Evolutionary conservation across 2,113 vertebrate genomes (phyloP).

Genomic region (Oryzias javanicus): DNA sequence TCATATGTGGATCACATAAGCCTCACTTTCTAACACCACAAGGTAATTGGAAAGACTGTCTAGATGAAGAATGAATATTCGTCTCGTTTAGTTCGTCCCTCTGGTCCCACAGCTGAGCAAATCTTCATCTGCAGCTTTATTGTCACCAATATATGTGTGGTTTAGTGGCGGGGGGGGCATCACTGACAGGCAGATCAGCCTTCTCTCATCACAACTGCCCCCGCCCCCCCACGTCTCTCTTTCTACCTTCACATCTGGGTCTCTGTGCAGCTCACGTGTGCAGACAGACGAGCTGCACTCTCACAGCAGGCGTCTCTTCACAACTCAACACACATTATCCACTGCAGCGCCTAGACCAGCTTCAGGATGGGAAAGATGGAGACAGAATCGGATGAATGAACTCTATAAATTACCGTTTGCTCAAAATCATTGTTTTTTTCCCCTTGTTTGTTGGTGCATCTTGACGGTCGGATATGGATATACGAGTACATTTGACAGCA

Average conservation of each 20-base stretch:
- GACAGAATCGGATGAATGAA: slow-evolving; percentile 34
- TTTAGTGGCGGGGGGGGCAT: slow-evolving; percentile 7
- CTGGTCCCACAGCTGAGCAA: slow-evolving; percentile 37
- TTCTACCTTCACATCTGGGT: slow-evolving; percentile 71
- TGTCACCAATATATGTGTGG: background rate
- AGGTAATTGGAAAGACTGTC: slow-evolving; percentile 25
- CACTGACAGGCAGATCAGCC: slow-evolving; percentile 67
- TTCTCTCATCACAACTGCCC: slow-evolving; percentile 63
- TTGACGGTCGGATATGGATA: slow-evolving; percentile 13
- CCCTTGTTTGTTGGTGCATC: slow-evolving; percentile 9
- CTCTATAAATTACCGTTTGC: background rate
- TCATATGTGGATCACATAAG: slow-evolving; percentile 22
- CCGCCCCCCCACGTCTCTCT: slow-evolving; percentile 46
- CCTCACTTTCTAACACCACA: slow-evolving; percentile 36
- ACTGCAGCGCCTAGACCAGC: slow-evolving; percentile 29
- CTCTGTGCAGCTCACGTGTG: slow-evolving; percentile 72
- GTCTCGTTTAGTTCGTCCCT: slow-evolving; percentile 15
- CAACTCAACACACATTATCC: slow-evolving; percentile 31
- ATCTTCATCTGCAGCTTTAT: slow-evolving; percentile 37
- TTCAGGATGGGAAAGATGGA: slow-evolving; percentile 27
- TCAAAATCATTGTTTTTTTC: background rate
- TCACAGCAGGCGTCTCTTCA: slow-evolving; percentile 63
- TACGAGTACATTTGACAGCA: slow-evolving; percentile 42
- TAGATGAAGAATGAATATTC: slow-evolving; percentile 13
- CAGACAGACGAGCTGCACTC: slow-evolving; percentile 66